Evolutionary conservation across 1,140 invertebrate genomes (phyloP), one percentile per base, ranked within the genome.

Genomic region (Contarinia nasturtii): DNA sequence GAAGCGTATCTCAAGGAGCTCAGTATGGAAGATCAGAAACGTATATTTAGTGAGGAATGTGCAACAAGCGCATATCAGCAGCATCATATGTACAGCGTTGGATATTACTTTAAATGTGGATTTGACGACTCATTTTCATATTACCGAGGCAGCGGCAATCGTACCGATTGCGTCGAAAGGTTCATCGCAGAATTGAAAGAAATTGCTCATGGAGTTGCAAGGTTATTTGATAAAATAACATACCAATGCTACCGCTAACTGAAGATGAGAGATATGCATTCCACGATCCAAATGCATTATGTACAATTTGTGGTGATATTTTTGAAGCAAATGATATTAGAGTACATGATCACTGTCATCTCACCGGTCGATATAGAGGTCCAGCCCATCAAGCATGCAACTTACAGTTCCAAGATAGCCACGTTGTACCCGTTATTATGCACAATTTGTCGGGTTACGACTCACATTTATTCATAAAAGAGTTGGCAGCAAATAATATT

Each of bases 381-480:
- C 20, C 51, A 15, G 61, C 60, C 0, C 62, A 66, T 55, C 46
- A 54, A 12, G 20, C 17, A 14, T 66, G 61, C 49, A 67, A 67
- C 52, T 38, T 65, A 21, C 51, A 60, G 45, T 64, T 53, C 52
- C 49, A 57, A 51, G 44, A 55, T 34, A 10, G 48, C 20, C 50
- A 52, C 47, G 58, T 61, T 51, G 47, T 65, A 48, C 61, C 63
- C 18, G 50, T 67, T 20, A 52, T 62, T 47, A 63, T 63, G 44
- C 58, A 60, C 54, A 58, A 60, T 54, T 53, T 63, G 2, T 44
- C 53, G 8, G 54, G 53, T 3, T 60, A 61, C 50, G 56, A 64
- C 52, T 49, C 46, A 38, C 61, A 66, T 51, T 50, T 64, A 17
- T 56, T 67, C 48, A 53, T 67, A 7, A 51, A 58, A 47, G 56